phyloP scores from a whole-genome alignment of 2,113 vertebrate species.

The Heterotis niloticus region DNA sequence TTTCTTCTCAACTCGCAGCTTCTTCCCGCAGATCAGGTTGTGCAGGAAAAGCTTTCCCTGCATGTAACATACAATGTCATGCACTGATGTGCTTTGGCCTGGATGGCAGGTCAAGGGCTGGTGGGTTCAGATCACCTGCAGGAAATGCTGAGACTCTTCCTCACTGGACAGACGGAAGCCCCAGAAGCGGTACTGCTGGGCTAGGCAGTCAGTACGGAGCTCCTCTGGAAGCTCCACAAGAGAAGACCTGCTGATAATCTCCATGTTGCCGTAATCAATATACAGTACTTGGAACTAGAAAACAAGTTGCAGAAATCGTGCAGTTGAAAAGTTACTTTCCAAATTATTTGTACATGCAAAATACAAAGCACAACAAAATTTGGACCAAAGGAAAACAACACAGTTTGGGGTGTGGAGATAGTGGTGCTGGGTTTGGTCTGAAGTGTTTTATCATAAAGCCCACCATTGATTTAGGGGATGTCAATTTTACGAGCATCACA shows the following conservation, averaged over 20 bases:
- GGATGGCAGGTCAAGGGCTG: neutral
- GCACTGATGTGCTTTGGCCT: neutral
- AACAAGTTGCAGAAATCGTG: neutral
- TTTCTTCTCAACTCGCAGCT: conserved; percentile 64
- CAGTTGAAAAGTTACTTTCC: neutral
- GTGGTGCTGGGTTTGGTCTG: neutral
- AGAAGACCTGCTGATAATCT: conserved; percentile 60
- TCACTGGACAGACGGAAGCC: conserved; percentile 56
- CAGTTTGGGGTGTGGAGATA: no score
- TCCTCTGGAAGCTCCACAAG: conserved; percentile 65
- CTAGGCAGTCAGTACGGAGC: conserved; percentile 53
- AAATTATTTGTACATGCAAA: neutral
- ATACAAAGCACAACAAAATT: neutral
- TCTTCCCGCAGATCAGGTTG: conserved; percentile 68
- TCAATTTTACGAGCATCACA: no score
- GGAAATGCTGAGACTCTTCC: conserved; percentile 57
- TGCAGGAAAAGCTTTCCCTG: conserved; percentile 70
- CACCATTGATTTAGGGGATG: no score
- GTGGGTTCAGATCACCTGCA: conserved; percentile 51
- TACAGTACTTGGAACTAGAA: conserved; percentile 59
- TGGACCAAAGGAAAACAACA: neutral
- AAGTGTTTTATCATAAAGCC: no score
- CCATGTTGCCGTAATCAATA: conserved; percentile 72
- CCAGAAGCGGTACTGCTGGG: conserved; percentile 68
- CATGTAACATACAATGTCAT: conserved; percentile 3